Percentiles rank a stretch among this genome's conserved stretches.
phyloP scores from a whole-genome alignment of 1,140 invertebrate species.

The Popillia japonica region DNA sequence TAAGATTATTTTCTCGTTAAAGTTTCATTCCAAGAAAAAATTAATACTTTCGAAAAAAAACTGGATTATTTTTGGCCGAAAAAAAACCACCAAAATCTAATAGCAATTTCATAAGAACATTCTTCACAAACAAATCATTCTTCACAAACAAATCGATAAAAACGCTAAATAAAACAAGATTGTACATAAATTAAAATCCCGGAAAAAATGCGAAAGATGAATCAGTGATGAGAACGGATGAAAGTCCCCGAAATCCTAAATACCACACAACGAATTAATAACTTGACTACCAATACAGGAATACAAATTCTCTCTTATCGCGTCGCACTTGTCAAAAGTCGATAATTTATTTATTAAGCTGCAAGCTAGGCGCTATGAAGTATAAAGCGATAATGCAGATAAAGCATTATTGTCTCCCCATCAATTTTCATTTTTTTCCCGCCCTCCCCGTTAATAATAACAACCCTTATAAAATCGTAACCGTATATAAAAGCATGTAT shows the following conservation, averaged over 20 bases:
- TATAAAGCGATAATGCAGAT: background rate
- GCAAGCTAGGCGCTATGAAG: background rate
- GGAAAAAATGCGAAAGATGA: background rate
- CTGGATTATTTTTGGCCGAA: no score
- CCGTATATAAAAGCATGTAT: background rate
- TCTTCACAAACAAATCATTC: no score
- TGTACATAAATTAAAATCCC: no score
- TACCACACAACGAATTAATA: background rate
- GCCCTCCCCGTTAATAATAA: constrained; percentile 4
- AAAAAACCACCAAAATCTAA: no score
- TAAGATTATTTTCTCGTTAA: no score
- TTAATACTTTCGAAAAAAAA: no score
- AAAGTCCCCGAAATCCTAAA: background rate
- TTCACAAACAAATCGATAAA: no score
- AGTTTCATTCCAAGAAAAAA: no score
- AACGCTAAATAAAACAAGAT: no score
- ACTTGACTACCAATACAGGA: background rate
- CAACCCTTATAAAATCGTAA: background rate
- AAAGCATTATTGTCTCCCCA: background rate
- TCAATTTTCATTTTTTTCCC: constrained; percentile 2
- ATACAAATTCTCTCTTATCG: background rate
- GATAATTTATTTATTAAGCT: constrained; percentile 23
- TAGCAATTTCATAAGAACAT: no score
- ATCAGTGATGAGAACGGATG: background rate
- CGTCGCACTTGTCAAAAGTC: background rate